phyloP scores from a whole-genome alignment of 2,888 invertebrate species.

The Rutpela maculata region DNA sequence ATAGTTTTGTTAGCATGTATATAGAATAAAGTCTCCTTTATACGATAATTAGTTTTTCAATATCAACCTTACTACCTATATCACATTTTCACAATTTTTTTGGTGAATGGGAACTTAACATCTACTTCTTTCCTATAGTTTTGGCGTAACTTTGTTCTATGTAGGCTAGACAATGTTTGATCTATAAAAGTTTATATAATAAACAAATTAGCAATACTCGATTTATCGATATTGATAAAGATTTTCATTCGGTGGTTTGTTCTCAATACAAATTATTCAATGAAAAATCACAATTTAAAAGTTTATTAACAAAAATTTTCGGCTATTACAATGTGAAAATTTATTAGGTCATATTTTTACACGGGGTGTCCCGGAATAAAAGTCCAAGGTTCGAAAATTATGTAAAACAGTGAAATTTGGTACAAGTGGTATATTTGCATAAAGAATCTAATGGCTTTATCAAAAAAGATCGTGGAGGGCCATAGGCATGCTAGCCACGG shows the following conservation, averaged over 20 bases:
- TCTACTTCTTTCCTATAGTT: constrained; percentile 25
- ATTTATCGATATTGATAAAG: background rate
- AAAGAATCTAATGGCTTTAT: no score
- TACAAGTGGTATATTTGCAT: no score
- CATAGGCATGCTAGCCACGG: no score
- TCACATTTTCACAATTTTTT: constrained; percentile 26
- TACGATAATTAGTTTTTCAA: constrained; percentile 56
- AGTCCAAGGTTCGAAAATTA: no score
- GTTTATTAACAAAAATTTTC: no score
- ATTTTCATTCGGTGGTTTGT: background rate
- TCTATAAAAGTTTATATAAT: background rate
- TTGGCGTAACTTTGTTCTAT: constrained; percentile 38
- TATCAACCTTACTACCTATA: constrained; percentile 36
- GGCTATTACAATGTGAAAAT: no score
- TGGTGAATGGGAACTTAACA: constrained; percentile 22
- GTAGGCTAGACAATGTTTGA: background rate
- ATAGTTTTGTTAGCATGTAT: constrained; percentile 61
- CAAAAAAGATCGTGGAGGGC: no score
- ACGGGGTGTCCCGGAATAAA: no score
- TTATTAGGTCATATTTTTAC: no score
- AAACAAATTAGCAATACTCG: background rate
- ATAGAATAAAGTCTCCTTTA: constrained; percentile 61
- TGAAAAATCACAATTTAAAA: background rate
- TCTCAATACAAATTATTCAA: background rate
- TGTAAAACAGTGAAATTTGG: no score